These are phyloP conservation scores for Paramormyrops hopkinsi DNA, from an alignment of 2,797 vertebrate genomes.

Conservation along the genomic window DNA sequence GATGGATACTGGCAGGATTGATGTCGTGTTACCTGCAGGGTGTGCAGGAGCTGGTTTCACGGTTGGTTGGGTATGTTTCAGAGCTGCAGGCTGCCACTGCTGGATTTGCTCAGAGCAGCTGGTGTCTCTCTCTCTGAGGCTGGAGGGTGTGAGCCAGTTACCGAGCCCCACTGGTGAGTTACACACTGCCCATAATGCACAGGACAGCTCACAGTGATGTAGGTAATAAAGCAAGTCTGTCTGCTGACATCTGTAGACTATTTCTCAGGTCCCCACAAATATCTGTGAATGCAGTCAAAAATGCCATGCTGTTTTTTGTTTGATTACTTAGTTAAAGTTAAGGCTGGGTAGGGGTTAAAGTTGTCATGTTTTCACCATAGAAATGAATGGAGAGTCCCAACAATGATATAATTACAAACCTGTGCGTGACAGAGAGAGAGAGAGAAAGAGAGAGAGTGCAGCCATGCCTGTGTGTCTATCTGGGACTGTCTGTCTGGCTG, in stretches of 20 bases:
- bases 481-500: neutral
- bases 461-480: neutral
- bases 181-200: neutral
- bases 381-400: too few species aligned
- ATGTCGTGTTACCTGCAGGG: neutral
- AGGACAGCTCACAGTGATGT: neutral
- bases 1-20: neutral
- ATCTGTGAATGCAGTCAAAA: neutral
- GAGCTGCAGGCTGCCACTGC: neutral
- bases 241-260: neutral
- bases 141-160: neutral
- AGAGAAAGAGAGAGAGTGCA: too few species aligned
- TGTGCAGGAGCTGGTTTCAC: neutral
- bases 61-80: neutral
- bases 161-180: neutral
- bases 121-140: neutral
- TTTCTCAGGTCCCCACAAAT: neutral
- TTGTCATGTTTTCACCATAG: too few species aligned
- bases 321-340: neutral
- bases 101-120: neutral
- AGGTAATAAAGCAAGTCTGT: neutral
- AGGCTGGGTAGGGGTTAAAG: too few species aligned
- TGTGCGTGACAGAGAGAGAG: neutral
- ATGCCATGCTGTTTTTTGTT: neutral
- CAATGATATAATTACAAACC: too few species aligned